A percentile compares a stretch with the other conserved stretches of the same genome.
Evolutionary conservation across 2,113 vertebrate genomes (phyloP).

Genomic region (Pithys albifrons): DNA sequence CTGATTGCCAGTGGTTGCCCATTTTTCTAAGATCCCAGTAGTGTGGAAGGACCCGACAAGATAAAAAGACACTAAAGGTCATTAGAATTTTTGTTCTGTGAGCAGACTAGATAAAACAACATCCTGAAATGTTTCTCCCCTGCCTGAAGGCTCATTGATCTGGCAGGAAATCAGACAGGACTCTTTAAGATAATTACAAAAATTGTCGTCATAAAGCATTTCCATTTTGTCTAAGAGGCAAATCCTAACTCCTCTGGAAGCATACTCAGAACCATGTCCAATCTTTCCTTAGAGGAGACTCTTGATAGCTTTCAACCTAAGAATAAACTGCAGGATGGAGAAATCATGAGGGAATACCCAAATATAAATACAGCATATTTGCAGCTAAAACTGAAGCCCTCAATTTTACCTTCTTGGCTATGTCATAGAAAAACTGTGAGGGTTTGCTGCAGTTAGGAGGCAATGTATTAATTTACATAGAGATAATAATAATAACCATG

Average conservation of each 20-base stretch:
- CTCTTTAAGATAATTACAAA: neutral
- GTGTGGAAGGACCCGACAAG: neutral
- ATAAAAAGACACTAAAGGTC: neutral
- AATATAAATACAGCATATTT: neutral
- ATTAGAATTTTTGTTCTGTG: neutral
- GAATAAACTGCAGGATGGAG: neutral
- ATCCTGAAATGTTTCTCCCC: neutral
- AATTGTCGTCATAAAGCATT: neutral
- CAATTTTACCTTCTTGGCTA: too few relatives aligned
- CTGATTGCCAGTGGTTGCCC: fast-evolving
- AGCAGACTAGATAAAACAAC: neutral
- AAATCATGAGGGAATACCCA: neutral
- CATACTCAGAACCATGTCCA: neutral
- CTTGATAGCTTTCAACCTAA: neutral
- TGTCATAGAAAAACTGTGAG: too few relatives aligned
- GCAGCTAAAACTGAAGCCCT: neutral
- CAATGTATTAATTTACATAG: too few relatives aligned
- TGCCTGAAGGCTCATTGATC: neutral
- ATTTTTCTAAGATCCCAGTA: neutral
- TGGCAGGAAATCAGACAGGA: neutral
- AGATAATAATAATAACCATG: too few relatives aligned
- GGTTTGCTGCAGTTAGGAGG: too few relatives aligned
- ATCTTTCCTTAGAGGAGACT: neutral
- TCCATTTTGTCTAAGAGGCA: neutral
- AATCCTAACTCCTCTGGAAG: neutral